Conservation (phyloP, 2,113 vertebrate species). For the Bolborhynchus lineola region DNA sequence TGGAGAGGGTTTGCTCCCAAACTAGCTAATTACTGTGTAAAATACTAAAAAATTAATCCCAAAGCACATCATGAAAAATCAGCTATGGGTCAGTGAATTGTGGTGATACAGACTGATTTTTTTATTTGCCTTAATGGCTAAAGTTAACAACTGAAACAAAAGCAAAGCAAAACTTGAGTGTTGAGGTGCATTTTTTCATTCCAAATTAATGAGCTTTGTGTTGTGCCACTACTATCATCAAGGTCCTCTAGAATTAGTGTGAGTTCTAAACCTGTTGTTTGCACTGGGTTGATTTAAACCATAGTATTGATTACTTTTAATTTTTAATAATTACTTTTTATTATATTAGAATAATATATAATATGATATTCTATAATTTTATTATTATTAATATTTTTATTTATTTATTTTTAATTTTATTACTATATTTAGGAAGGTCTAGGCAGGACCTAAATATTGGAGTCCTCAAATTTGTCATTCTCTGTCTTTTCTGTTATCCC, state of each 20-base stretch:
- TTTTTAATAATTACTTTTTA: neutral
- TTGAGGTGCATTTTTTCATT: neutral
- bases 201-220: neutral
- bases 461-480: neutral
- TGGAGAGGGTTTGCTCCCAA: slow-evolving; percentile 10
- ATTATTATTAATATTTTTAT: neutral
- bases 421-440: neutral
- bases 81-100: neutral
- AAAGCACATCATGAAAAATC: neutral
- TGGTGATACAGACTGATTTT: neutral
- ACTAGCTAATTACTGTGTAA: slow-evolving; percentile 6
- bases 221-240: neutral
- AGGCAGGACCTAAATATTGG: neutral
- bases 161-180: neutral
- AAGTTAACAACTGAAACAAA: neutral
- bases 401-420: neutral
- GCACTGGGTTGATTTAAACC: neutral
- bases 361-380: neutral
- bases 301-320: neutral
- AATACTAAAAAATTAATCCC: slow-evolving; percentile 16
- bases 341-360: neutral
- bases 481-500: neutral
- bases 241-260: neutral
- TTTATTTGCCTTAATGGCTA: neutral
- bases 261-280: neutral